Evolutionary conservation across 2,797 vertebrate species (phyloP), one percentile per base, ranked within the genome.

Genomic region (Pachyuromys duprasi): DNA sequence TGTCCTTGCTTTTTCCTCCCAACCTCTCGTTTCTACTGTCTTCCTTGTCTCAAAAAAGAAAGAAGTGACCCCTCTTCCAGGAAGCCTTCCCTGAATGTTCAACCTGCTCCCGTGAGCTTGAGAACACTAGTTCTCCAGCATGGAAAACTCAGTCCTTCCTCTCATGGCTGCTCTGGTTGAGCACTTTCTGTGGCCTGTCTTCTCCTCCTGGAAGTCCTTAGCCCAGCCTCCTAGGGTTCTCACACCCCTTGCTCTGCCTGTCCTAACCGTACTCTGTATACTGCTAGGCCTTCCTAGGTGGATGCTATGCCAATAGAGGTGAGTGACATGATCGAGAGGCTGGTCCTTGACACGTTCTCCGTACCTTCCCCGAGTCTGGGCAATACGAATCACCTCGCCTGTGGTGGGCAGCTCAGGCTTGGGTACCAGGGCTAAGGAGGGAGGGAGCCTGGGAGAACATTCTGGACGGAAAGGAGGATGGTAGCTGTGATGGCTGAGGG

Each of bases 91-190:
- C 60, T 70, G 39, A 86, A 81, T 78, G 65, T 28, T 42, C 18
- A 28, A 70, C 5, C 22, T 55, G 5, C 70, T 86, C 12, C 42
- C 8, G 24, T 60, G 49, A 24, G 45, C 39, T 9, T 15, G 36
- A 49, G 45, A 39, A 1, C 49, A 70, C 70, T 39, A 69, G 22
- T 26, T 90, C 26, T 83, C n/a, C 57, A 28, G 84, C 20, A 24
- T 39, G 76, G 70, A 22, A 79, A 57, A 87, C 57, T 76, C 78
- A 26, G 57, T 72, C 22, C 74, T 72, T 39, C 39, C 26, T 74
- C 60, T 89, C 24, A 65, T 72, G 36, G 60, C 81, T 94, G 45
- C 45, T 95, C 60, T 95, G 75, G 57, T 87, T 95, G 65, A 45
- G 55, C 28, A 69, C 24, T 93, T 93, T 88, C 75, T 82, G 63